A percentile compares a stretch with the other conserved stretches of the same genome.
Conservation (phyloP, 2,797 vertebrate species). For the Brotula barbata region DNA sequence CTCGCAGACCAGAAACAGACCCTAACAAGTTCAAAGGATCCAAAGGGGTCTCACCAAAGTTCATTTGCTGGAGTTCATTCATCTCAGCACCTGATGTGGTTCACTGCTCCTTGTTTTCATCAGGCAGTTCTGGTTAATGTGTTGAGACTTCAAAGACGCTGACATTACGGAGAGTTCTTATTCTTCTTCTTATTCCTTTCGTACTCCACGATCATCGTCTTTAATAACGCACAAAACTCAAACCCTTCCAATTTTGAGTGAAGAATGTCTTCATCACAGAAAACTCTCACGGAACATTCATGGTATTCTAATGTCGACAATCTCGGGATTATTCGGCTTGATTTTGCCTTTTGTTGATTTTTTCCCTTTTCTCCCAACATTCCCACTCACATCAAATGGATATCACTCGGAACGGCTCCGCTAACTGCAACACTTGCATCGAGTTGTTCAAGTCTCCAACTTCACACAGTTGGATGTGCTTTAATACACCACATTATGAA, state of each 20-base stretch:
- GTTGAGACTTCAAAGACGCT: constrained; percentile 68
- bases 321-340: not conserved
- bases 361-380: constrained; percentile 10
- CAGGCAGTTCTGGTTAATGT: constrained; percentile 56
- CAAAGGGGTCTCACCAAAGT: constrained; percentile 71
- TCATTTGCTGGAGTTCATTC: constrained; percentile 72
- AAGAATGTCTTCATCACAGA: too few relatives aligned
- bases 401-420: constrained; percentile 21
- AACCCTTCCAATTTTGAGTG: too few relatives aligned
- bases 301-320: not conserved
- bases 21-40: constrained; percentile 77
- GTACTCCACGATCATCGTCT: not conserved
- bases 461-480: constrained; percentile 55
- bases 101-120: constrained; percentile 55
- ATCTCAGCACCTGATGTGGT: constrained; percentile 71
- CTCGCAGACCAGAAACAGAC: constrained; percentile 76
- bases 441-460: constrained; percentile 51
- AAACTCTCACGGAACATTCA: not conserved
- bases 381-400: constrained; percentile 19
- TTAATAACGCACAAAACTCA: constrained; percentile 5
- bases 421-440: constrained; percentile 39
- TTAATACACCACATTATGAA: constrained; percentile 66
- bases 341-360: constrained; percentile 22
- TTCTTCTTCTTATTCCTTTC: constrained; percentile 9
- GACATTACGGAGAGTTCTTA: constrained; percentile 30